Percentiles rank a stretch among this genome's conserved stretches.
These are phyloP conservation scores for Hirtodrosophila confusa DNA, from an alignment of 2,888 invertebrate genomes.

Conservation along the genomic window DNA sequence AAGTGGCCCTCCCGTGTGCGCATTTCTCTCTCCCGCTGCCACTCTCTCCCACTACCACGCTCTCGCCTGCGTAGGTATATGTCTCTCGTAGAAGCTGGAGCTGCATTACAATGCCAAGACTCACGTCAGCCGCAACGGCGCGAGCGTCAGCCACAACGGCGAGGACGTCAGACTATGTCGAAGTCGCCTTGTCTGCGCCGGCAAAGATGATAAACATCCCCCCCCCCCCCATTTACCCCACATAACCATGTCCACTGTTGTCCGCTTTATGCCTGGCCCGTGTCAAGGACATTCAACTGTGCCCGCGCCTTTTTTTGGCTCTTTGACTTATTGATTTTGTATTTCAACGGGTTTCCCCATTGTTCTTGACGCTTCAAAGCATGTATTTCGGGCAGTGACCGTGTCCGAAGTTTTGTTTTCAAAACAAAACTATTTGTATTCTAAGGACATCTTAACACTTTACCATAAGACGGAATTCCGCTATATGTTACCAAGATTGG, in stretches of 20 bases:
- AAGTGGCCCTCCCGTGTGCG: slow-evolving; percentile 44
- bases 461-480: too few relatives aligned
- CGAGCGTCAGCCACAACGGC: slow-evolving; percentile 16
- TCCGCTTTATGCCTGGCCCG: slow-evolving; percentile 17
- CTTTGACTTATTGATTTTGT: slow-evolving; percentile 48
- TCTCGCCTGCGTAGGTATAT: neutral
- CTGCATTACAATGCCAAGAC: slow-evolving; percentile 38
- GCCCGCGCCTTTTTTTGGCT: slow-evolving; percentile 28
- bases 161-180: slow-evolving; percentile 19
- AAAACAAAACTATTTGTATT: too few relatives aligned
- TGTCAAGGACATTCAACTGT: slow-evolving; percentile 69
- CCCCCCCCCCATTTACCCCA: neutral
- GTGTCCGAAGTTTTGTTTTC: too few relatives aligned
- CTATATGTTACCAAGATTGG: too few relatives aligned
- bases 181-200: slow-evolving; percentile 15
- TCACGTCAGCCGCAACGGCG: slow-evolving; percentile 59
- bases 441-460: too few relatives aligned
- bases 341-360: slow-evolving; percentile 25
- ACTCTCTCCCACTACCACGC: neutral
- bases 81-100: slow-evolving; percentile 7
- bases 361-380: neutral
- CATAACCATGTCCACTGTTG: slow-evolving; percentile 24
- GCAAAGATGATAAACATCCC: slow-evolving; percentile 29
- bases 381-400: neutral
- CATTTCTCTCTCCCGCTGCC: slow-evolving; percentile 26